These are phyloP conservation scores for Channallabes apus DNA, from an alignment of 2,797 vertebrate genomes.

Conservation along the genomic window DNA sequence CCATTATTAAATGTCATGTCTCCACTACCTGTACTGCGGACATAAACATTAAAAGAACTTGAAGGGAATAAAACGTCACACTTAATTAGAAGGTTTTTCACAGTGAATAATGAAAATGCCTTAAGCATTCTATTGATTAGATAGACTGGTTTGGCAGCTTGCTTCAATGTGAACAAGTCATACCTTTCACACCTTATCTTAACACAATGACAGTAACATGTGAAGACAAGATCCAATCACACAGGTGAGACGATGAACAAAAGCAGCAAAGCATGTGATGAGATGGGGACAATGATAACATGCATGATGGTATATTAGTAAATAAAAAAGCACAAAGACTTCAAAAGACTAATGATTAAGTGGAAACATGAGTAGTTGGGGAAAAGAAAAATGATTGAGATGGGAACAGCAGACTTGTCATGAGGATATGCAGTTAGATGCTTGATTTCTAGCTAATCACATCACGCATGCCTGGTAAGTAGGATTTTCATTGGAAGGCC, in stretches of 20 bases:
- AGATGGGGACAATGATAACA: not conserved
- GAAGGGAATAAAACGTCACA: not conserved
- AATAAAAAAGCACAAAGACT: not conserved
- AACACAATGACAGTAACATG: not conserved
- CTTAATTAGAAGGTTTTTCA: not conserved
- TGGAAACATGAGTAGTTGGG: not conserved
- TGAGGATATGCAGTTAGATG: not conserved
- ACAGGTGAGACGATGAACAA: not conserved
- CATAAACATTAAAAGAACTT: not conserved
- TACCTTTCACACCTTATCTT: not conserved
- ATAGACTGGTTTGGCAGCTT: not conserved
- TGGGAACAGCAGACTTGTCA: not conserved
- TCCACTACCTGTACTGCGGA: not conserved
- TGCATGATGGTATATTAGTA: not conserved
- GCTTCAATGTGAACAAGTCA: not conserved
- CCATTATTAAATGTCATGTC: not conserved
- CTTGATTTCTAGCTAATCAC: not conserved
- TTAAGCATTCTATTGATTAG: not conserved
- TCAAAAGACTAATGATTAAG: not conserved
- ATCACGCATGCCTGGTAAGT: not conserved
- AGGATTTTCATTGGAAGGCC: not conserved
- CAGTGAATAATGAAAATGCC: not conserved
- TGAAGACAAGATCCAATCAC: not conserved
- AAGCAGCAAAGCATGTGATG: not conserved
- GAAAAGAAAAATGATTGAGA: not conserved